Percentiles rank a stretch among this genome's conserved stretches.
Evolutionary conservation across 2,888 invertebrate genomes (phyloP).

Genomic region (Drosophila atripex): DNA sequence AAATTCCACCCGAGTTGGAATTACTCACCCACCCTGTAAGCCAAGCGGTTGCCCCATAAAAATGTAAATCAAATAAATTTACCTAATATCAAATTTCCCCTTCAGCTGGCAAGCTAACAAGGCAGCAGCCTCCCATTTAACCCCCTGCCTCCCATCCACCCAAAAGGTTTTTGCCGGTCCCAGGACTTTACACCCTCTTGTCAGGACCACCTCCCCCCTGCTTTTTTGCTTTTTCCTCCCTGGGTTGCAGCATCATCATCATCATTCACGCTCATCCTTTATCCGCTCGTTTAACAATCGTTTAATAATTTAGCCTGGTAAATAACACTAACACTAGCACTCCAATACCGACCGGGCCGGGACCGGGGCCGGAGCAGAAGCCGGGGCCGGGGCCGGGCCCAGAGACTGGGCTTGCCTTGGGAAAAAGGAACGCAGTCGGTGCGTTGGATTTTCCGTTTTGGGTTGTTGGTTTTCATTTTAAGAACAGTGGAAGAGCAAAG

Average conservation of each 20-base stretch:
- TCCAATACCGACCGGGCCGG: slow-evolving; percentile 51
- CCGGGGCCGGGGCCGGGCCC: slow-evolving; percentile 51
- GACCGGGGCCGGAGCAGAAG: too few relatives aligned
- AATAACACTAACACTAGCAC: slow-evolving; percentile 78
- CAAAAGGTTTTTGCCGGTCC: slow-evolving; percentile 18
- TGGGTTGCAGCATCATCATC: slow-evolving; percentile 63
- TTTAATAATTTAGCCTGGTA: slow-evolving; percentile 82
- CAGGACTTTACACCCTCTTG: slow-evolving; percentile 42
- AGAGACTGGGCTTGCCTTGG: slow-evolving; percentile 29
- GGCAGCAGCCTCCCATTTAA: slow-evolving; percentile 30
- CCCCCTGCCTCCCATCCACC: neutral
- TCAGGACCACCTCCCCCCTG: slow-evolving; percentile 6
- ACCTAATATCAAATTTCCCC: slow-evolving; percentile 81
- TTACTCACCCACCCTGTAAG: slow-evolving; percentile 23
- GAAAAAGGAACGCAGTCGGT: slow-evolving; percentile 15
- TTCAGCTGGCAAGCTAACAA: slow-evolving; percentile 56
- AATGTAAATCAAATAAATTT: slow-evolving; percentile 81
- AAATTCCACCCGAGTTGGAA: slow-evolving; percentile 25
- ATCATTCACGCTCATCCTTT: slow-evolving; percentile 80
- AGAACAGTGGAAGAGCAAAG: slow-evolving; percentile 6
- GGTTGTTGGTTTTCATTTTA: slow-evolving; percentile 15
- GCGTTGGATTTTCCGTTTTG: slow-evolving; percentile 15
- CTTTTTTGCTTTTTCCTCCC: slow-evolving; percentile 14
- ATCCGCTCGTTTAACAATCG: slow-evolving; percentile 81
- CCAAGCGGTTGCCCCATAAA: slow-evolving; percentile 70